These are phyloP conservation scores for Cephus rjabovi DNA, from an alignment of 2,888 invertebrate genomes.

Conservation along the genomic window DNA sequence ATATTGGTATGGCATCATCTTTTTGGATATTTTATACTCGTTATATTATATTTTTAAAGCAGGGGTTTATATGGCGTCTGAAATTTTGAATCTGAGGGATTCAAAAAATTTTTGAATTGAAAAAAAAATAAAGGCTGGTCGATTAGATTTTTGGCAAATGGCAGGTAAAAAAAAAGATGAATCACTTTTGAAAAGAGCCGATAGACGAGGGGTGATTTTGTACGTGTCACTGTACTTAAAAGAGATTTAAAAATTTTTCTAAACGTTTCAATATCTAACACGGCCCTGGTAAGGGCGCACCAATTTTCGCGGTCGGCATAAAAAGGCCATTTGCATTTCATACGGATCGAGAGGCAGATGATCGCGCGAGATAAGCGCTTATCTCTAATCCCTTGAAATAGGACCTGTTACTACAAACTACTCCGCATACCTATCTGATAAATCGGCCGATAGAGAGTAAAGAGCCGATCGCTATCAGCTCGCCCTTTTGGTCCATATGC, in stretches of 20 bases:
- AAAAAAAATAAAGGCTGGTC: background rate
- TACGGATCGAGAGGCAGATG: constrained; percentile 36
- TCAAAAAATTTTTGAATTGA: background rate
- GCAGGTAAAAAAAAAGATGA: background rate
- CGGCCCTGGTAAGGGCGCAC: background rate
- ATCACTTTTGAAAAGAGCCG: background rate
- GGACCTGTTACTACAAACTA: constrained; percentile 61
- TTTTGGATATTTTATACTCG: background rate
- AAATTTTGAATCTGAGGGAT: background rate
- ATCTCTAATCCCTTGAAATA: constrained; percentile 63
- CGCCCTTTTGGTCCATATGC: constrained; percentile 64
- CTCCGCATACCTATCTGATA: constrained; percentile 32
- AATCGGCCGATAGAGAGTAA: constrained; percentile 19
- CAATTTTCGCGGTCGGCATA: background rate
- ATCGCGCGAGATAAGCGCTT: constrained; percentile 31
- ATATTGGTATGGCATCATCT: background rate
- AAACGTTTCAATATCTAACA: background rate
- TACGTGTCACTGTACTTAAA: background rate
- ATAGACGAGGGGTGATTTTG: background rate
- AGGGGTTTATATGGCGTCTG: background rate
- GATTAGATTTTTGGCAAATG: background rate
- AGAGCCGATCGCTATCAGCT: constrained; percentile 55
- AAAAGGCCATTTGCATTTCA: constrained; percentile 47
- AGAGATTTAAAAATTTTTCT: background rate
- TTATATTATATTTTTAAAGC: background rate